Conservation (phyloP, 2,888 invertebrate genomes). For the Eulithis testata region DNA sequence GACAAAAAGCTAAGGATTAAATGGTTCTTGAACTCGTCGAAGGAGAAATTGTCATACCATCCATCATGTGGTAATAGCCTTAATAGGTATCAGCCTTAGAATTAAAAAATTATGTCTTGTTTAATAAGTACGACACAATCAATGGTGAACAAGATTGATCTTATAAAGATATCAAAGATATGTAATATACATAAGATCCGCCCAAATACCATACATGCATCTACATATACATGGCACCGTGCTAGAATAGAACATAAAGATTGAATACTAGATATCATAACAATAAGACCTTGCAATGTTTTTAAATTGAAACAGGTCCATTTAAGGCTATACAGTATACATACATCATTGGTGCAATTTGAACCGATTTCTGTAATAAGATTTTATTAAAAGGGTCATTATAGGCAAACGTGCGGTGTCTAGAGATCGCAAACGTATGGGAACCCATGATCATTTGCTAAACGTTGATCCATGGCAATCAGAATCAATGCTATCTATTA, state of each 20-base stretch:
- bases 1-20: conserved; percentile 67
- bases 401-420: conserved; percentile 73
- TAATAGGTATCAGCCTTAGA: conserved; percentile 58
- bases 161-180: conserved; percentile 23
- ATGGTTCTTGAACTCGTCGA: conserved; percentile 57
- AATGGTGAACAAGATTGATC: conserved; percentile 23
- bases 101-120: conserved; percentile 45
- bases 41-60: conserved; percentile 67
- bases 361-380: conserved; percentile 69
- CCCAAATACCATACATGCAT: too few species aligned
- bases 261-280: not conserved
- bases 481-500: not conserved
- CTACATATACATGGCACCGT: too few species aligned
- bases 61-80: conserved; percentile 64
- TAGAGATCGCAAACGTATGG: conserved; percentile 68
- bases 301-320: conserved; percentile 63
- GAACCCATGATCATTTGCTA: conserved; percentile 64
- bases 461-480: conserved; percentile 44
- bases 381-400: conserved; percentile 78
- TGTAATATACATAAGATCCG: conserved; percentile 16
- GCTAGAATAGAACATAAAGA: not conserved
- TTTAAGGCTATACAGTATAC: conserved; percentile 48
- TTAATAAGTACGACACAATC: conserved; percentile 2
- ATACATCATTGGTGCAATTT: conserved; percentile 70
- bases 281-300: not conserved